Evolutionary conservation across 2,888 invertebrate genomes (phyloP).

Genomic region (Drosophila stalkeri): DNA sequence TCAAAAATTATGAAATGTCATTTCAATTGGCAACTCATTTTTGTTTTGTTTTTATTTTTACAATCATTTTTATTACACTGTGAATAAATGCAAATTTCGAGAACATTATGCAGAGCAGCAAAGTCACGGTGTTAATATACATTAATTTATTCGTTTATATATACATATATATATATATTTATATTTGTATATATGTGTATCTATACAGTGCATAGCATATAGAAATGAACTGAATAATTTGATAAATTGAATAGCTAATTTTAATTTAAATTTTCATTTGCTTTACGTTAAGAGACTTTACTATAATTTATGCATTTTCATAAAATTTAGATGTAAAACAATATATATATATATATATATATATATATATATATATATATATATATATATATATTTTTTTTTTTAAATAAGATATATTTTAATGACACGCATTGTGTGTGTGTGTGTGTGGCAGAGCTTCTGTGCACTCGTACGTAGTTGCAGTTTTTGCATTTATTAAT

Average conservation of each 20-base stretch:
- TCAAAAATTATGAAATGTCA: slow-evolving; percentile 45
- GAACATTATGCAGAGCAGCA: slow-evolving; percentile 11
- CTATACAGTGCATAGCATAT: background rate
- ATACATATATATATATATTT: background rate
- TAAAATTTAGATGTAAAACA: no score
- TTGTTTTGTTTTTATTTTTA: background rate
- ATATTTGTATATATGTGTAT: no score
- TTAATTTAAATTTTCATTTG: background rate
- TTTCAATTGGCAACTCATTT: slow-evolving; percentile 20
- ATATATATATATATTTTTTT: no score
- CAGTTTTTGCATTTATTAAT: slow-evolving; percentile 22
- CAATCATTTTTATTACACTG: slow-evolving; percentile 2
- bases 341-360: no score
- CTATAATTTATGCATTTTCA: background rate
- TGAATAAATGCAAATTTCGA: slow-evolving; percentile 24
- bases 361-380: no score
- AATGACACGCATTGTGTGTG: slow-evolving; percentile 1
- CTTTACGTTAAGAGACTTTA: background rate
- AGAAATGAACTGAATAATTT: background rate
- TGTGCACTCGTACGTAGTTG: slow-evolving; percentile 16
- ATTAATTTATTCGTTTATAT: slow-evolving; percentile 16
- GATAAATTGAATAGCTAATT: background rate
- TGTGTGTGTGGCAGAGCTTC: background rate
- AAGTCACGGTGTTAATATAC: slow-evolving; percentile 9
- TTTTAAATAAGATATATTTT: background rate